Base-by-base conservation (phyloP, 2,113 vertebrate species). In the Danionella cerebrum region DNA sequence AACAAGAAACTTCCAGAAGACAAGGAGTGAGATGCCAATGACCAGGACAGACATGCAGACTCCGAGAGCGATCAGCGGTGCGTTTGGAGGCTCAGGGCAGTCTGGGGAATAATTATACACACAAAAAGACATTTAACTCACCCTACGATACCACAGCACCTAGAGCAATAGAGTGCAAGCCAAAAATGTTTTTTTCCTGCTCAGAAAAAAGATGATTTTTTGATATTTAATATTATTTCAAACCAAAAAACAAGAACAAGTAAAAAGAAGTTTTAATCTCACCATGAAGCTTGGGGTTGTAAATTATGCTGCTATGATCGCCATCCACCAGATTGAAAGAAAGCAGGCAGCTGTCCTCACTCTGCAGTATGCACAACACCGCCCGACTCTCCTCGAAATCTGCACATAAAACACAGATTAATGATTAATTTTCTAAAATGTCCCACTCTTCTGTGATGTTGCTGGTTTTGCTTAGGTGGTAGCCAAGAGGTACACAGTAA, bases 1-100 rank as follows among this genome's bases (percentile, higher is more conserved):
- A 58, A 99, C 91, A 58, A 96, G 74, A 41, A 96, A 76, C 85
- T 98, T 99, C 96, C 96, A 99, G 78, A 93, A 94, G 4, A 79
- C 91, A 60, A 98, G 81, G 1, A 96, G 76, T 65, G 88, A 89
- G 12, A 96, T 67, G n/a, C 96, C 96, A 0, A 97, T 94, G 14
- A 93, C 87, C 54, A 94, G 88, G 13, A 98, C 80, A n/a, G 93
- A 91, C 18, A 95, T 84, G 0, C 91, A 92, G 63, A 98, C 94
- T 3, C 92, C 95, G 68, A 94, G 70, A 68, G 95, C 89, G 66
- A 99, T 97, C 92, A 96, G 86, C 3, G 83, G 80, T 62, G 96
- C 91, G 69, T 97, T 91, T 47, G 92, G 94, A 57, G 87, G 83
- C 71, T 91, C 84, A 3, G 91, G 90, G 65, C 94, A 99, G 47